A percentile compares a stretch with the other conserved stretches of the same genome.
These are phyloP conservation scores for Diploscapter pachys DNA, from an alignment of 1,140 invertebrate species.

Conservation along the genomic window DNA sequence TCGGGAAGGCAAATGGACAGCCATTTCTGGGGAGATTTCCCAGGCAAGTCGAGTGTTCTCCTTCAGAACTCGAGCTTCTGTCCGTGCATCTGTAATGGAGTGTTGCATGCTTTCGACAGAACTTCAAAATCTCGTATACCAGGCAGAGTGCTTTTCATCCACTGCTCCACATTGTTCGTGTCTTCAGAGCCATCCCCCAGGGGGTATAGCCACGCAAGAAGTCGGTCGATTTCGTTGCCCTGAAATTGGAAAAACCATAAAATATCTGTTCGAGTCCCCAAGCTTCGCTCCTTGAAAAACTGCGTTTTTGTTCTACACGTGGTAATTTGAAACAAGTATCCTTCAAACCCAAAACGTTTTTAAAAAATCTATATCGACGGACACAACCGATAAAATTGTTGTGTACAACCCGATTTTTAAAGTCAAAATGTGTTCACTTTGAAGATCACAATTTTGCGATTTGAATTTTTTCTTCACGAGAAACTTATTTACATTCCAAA, in stretches of 20 bases:
- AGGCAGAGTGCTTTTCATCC: slow-evolving; percentile 77
- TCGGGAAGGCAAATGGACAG: slow-evolving; percentile 66
- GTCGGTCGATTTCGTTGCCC: slow-evolving; percentile 86
- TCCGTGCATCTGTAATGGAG: slow-evolving; percentile 53
- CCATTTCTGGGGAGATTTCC: slow-evolving; percentile 57
- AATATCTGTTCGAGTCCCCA: no score
- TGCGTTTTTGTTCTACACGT: no score
- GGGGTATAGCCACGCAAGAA: slow-evolving; percentile 92
- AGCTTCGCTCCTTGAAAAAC: no score
- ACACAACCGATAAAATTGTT: no score
- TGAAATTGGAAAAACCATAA: slow-evolving; percentile 52
- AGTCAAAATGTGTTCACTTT: no score
- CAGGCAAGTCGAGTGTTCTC: slow-evolving; percentile 53
- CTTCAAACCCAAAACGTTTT: no score
- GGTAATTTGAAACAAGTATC: slow-evolving; percentile 2
- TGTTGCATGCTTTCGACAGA: slow-evolving; percentile 62
- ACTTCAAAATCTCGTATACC: slow-evolving; percentile 43
- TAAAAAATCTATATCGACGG: no score
- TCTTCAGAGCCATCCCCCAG: slow-evolving; percentile 61
- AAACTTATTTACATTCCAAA: no score
- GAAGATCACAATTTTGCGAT: no score
- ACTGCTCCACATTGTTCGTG: slow-evolving; percentile 69
- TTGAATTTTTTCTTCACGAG: no score
- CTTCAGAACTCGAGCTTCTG: slow-evolving; percentile 35
- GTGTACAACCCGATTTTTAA: no score